Base-by-base conservation (phyloP, 2,888 invertebrate genomes). In the Melipona bicolor region DNA sequence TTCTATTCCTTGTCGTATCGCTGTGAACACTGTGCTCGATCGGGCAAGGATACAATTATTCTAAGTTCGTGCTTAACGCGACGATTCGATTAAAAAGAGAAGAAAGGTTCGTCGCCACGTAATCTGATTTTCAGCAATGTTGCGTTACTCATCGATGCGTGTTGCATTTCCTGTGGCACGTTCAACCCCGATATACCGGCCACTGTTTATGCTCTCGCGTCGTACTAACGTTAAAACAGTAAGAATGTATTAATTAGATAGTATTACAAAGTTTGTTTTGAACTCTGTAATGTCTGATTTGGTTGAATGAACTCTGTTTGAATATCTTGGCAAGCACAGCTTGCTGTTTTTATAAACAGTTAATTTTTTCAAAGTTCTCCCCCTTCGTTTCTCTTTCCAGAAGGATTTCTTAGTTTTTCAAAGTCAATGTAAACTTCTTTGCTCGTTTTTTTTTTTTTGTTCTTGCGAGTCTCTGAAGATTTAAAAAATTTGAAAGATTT, bases 121-220 rank as follows among this genome's bases (percentile, higher is more conserved):
- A 73, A 77, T 86, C 27, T 61, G 9, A 75, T 72, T 79, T 81
- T 76, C 13, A 75, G 19, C n/a, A 54, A 79, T 67, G 27, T 56
- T 67, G 49, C 27, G 13, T 54, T 74, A 74, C 68, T n/a, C 52
- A 24, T 78, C 15, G 50, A 71, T 69, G 49, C 43, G 71, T 50
- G 21, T 69, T 43, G 69, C 32, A 11, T 77, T 79, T 70, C 75
- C 49, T 36, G 15, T 4, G 32, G n/a, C 83, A 83, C 81, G 76
- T 81, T 64, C 64, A 43, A 15, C 67, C 43, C 43, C 50, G 49
- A 67, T n/a, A 79, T 4, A 24, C 15, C 21, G 13, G 9, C 3
- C 4, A 54, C 3, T 27, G 27, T 32, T 64, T n/a, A 54, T 24
- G 3, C 13, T 19, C 50, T 54, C 4, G n/a, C 15, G 52, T 15